A percentile compares a stretch with the other conserved stretches of the same genome.
Evolutionary conservation across 2,113 vertebrate species (phyloP).

Genomic region (Oreotrochilus melanogaster): DNA sequence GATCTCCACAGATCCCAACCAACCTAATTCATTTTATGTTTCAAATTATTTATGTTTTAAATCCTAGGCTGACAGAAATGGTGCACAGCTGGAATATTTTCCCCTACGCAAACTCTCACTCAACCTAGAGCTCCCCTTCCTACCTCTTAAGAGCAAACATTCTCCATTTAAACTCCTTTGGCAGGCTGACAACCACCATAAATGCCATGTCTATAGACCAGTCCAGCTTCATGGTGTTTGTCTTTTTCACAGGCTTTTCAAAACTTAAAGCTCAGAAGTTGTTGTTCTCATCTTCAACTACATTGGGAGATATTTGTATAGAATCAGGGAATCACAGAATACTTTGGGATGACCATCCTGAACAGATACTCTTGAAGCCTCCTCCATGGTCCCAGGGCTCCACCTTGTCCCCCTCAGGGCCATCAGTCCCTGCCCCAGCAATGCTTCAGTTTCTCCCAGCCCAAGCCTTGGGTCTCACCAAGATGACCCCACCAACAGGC

Average conservation of each 20-base stretch:
- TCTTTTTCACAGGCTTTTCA: neutral
- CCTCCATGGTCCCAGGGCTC: neutral
- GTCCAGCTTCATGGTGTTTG: neutral
- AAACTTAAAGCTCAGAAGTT: neutral
- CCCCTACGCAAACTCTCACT: neutral
- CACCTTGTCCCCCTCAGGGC: fast-evolving
- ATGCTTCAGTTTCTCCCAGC: neutral
- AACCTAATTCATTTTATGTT: neutral
- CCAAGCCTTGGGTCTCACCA: fast-evolving
- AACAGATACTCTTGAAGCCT: neutral
- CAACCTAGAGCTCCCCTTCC: neutral
- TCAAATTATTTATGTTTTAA: neutral
- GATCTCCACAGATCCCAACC: neutral
- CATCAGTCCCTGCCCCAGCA: neutral
- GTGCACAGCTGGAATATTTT: neutral
- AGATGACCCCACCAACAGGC: fast-evolving
- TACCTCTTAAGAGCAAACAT: neutral
- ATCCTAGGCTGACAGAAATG: neutral
- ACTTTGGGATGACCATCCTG: too few relatives aligned
- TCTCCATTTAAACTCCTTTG: neutral
- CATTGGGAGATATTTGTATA: neutral
- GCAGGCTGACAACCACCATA: neutral
- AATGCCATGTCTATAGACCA: neutral
- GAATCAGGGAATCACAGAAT: too few relatives aligned
- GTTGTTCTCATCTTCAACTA: neutral